These are phyloP conservation scores for Melinaea marsaeus DNA, from an alignment of 2,888 invertebrate species.

Conservation along the genomic window DNA sequence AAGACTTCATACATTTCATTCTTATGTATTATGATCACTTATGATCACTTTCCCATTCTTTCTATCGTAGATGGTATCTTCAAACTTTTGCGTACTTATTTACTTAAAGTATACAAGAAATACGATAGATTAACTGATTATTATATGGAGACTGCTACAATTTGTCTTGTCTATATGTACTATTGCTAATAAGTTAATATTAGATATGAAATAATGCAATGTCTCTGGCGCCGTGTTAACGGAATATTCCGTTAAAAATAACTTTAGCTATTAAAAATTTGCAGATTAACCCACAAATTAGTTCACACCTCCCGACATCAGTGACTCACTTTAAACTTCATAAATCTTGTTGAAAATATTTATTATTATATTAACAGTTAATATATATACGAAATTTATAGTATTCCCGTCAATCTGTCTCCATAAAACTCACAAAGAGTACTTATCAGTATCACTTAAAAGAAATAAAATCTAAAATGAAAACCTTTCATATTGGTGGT, in stretches of 20 bases:
- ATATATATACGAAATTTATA: conserved; percentile 15
- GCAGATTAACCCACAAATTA: conserved; percentile 29
- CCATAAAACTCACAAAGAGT: conserved; percentile 8
- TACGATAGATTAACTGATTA: no score
- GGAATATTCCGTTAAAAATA: conserved; percentile 24
- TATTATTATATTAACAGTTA: conserved; percentile 6
- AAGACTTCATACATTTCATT: no score
- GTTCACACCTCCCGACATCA: conserved; percentile 36
- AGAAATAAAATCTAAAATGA: background rate
- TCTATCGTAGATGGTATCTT: no score
- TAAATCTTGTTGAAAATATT: background rate
- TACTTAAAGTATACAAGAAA: no score
- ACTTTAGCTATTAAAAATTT: conserved; percentile 14
- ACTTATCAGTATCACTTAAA: background rate
- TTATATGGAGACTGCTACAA: no score
- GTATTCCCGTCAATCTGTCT: conserved; percentile 2
- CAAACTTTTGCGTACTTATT: no score
- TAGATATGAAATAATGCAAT: background rate
- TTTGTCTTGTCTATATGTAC: no score
- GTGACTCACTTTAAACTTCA: conserved; percentile 26
- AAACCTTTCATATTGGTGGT: conserved; percentile 3
- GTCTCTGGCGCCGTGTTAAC: conserved; percentile 27
- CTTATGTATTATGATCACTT: no score
- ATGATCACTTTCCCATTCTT: no score
- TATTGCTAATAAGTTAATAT: no score